Conservation (phyloP, 2,888 invertebrate genomes). For the Dolichomitus sp. region DNA sequence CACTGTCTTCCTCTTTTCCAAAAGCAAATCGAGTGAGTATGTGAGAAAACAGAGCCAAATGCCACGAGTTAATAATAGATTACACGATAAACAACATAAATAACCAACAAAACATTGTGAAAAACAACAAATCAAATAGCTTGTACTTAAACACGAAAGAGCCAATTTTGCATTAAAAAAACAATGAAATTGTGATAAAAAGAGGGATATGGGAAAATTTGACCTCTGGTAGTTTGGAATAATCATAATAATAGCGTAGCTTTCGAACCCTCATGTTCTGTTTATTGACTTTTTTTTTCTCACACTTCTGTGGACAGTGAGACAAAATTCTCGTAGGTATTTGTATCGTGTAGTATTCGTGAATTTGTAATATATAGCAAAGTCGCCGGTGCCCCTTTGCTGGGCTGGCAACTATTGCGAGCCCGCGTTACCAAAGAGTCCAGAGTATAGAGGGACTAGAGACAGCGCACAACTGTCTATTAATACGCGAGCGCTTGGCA, state of each 20-base stretch:
- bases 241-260: background rate
- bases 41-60: background rate
- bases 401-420: slow-evolving; percentile 45
- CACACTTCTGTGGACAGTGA: background rate
- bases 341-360: background rate
- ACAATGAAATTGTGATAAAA: background rate
- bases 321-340: background rate
- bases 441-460: slow-evolving; percentile 51
- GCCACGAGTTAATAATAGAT: background rate
- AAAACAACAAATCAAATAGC: background rate
- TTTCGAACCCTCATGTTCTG: slow-evolving; percentile 4
- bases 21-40: background rate
- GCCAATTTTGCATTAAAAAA: background rate
- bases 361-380: slow-evolving; percentile 11
- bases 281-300: background rate
- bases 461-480: slow-evolving; percentile 68
- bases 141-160: background rate
- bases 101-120: background rate
- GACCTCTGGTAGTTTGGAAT: background rate
- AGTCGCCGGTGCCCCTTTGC: slow-evolving; percentile 53
- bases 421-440: slow-evolving; percentile 57
- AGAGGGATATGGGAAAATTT: background rate
- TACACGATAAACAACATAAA: background rate
- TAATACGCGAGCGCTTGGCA: slow-evolving; percentile 71
- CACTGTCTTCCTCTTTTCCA: background rate